A percentile compares a stretch with the other conserved stretches of the same genome.
These are phyloP conservation scores for Littorina saxatilis DNA, from an alignment of 1,140 invertebrate genomes.

Conservation along the genomic window DNA sequence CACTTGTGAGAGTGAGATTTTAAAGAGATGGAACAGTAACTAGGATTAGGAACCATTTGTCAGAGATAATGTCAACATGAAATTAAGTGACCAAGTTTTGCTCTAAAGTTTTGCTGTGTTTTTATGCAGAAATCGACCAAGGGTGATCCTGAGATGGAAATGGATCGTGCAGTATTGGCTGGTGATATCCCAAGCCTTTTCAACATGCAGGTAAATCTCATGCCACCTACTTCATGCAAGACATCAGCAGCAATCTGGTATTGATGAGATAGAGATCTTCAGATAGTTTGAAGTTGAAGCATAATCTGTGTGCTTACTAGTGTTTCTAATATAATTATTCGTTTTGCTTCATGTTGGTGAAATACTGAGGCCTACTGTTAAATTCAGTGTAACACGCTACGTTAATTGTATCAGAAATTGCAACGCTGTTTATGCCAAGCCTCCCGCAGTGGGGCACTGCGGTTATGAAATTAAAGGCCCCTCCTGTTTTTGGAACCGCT, in stretches of 20 bases:
- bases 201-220: background rate
- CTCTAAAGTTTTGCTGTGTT: background rate
- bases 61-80: too few species aligned
- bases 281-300: background rate
- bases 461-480: too few species aligned
- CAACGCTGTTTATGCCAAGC: too few species aligned
- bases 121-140: background rate
- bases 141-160: background rate
- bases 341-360: too few species aligned
- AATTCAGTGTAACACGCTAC: too few species aligned
- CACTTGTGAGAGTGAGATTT: background rate
- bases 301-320: background rate
- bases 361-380: too few species aligned
- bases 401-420: too few species aligned
- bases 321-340: background rate
- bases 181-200: background rate
- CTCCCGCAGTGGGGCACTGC: too few species aligned
- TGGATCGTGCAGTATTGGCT: background rate
- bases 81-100: background rate
- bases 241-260: background rate
- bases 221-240: too few species aligned
- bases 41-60: too few species aligned
- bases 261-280: background rate
- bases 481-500: too few species aligned
- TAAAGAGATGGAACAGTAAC: too few species aligned